Evolutionary conservation across 2,797 vertebrate species (phyloP).

Genomic region (Chrysolophus pictus): DNA sequence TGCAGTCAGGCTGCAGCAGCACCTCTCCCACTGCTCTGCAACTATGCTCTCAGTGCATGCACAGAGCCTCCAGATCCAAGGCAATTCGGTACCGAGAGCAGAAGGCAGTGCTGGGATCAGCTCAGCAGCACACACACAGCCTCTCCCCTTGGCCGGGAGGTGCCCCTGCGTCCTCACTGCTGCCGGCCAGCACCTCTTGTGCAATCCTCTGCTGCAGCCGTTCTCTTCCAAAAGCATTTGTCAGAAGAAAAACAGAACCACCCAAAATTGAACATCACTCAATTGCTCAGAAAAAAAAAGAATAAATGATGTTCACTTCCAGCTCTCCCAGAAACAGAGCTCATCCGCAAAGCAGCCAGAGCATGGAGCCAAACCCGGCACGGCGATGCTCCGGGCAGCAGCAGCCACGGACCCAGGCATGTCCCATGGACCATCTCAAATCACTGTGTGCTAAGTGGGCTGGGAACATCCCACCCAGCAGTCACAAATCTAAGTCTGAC

Average conservation of each 20-base stretch:
- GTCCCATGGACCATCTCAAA: not conserved
- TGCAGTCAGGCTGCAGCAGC: not conserved
- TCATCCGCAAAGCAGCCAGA: not conserved
- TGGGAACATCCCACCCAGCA: not conserved
- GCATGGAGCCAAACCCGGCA: not conserved
- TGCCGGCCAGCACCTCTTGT: not conserved
- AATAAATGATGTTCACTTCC: not conserved
- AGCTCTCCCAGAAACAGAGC: not conserved
- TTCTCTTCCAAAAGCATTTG: constrained; percentile 26
- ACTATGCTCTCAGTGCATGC: not conserved
- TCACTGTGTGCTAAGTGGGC: not conserved
- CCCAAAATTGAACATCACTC: not conserved
- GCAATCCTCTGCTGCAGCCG: not conserved
- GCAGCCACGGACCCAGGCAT: not conserved
- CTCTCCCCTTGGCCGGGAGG: rapidly evolving
- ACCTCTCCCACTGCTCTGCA: not conserved
- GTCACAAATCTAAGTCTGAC: not conserved
- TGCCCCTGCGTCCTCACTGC: not conserved
- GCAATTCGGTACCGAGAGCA: not conserved
- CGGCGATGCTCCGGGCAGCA: not conserved
- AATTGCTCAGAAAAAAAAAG: not conserved
- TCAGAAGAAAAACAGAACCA: constrained; percentile 66
- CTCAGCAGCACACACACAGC: rapidly evolving
- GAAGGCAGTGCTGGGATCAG: rapidly evolving
- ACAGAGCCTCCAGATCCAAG: not conserved